These are phyloP conservation scores for Cyaniris semiargus DNA, from an alignment of 2,888 invertebrate species.

Conservation along the genomic window DNA sequence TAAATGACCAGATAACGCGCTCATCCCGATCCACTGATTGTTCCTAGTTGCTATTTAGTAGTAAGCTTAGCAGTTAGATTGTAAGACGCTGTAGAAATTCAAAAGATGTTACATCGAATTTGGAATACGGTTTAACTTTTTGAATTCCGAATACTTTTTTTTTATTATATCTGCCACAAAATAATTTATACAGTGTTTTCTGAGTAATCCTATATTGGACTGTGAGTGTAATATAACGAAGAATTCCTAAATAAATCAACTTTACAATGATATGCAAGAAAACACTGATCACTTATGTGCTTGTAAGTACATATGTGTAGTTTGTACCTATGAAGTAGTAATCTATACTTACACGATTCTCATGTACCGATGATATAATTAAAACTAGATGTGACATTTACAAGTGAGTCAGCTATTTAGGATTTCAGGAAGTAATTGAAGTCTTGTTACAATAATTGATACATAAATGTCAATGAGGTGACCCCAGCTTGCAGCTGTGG, in stretches of 20 bases:
- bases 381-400: background rate
- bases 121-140: background rate
- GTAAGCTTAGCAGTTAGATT: too few relatives aligned
- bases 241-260: background rate
- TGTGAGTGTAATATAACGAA: background rate
- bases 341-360: background rate
- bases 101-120: background rate
- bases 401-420: background rate
- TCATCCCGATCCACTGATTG: background rate
- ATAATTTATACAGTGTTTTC: too few relatives aligned
- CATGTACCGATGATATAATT: background rate
- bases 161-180: background rate
- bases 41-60: background rate
- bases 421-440: constrained; percentile 14
- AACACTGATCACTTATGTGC: background rate
- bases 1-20: constrained; percentile 22
- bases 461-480: constrained; percentile 4
- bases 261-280: background rate
- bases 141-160: background rate
- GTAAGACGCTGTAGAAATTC: background rate
- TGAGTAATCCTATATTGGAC: background rate
- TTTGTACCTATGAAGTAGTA: background rate
- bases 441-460: constrained; percentile 15
- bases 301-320: background rate
- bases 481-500: background rate